Evolutionary conservation across 2,888 invertebrate genomes (phyloP).

Genomic region (Chaetogeoica ovagalla): DNA sequence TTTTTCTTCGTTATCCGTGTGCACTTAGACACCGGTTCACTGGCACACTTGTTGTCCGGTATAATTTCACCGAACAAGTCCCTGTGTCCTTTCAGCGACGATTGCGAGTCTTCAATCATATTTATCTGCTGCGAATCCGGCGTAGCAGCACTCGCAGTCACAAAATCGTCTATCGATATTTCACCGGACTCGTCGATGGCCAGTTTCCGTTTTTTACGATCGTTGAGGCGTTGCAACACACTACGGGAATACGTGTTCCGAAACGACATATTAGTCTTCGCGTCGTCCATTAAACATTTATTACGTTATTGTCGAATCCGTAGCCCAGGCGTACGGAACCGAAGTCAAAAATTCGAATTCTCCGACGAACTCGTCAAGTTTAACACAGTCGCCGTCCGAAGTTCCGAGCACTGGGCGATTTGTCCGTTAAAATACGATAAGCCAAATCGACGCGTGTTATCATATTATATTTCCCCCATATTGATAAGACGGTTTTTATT

Average conservation of each 20-base stretch:
- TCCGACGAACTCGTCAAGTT: no score
- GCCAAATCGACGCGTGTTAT: no score
- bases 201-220: conserved; percentile 38
- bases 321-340: no score
- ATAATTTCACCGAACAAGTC: conserved; percentile 45
- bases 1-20: not conserved
- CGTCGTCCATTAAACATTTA: no score
- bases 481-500: no score
- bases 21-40: not conserved
- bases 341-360: no score
- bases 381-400: no score
- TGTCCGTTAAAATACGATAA: no score
- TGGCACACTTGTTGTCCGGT: not conserved
- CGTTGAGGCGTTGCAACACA: conserved; percentile 28
- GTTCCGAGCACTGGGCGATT: no score
- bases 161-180: not conserved
- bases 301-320: no score
- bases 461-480: no score
- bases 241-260: conserved; percentile 1
- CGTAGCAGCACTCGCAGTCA: not conserved
- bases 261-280: conserved; percentile 5
- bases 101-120: conserved; percentile 12
- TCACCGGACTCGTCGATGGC: conserved; percentile 8
- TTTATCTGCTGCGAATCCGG: not conserved
- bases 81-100: conserved; percentile 16